Evolutionary conservation across 2,113 vertebrate genomes (phyloP), one percentile per base, ranked within the genome.

Genomic region (Oryzias javanicus): DNA sequence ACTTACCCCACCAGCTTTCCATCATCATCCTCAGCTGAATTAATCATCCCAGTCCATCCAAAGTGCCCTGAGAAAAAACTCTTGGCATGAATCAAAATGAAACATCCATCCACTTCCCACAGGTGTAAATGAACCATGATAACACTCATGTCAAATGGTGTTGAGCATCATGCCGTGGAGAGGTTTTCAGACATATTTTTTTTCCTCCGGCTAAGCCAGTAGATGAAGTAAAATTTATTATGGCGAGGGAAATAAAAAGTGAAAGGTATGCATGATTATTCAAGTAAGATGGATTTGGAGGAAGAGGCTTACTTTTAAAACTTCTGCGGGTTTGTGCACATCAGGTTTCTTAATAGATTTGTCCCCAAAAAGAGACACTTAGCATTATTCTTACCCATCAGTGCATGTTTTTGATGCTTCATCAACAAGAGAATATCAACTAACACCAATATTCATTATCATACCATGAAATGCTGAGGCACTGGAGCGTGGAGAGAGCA

Each of bases 81-180:
- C 49, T 68, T 57, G 44, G 57, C 41, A 62, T 42, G 35, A 49
- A 58, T 64, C 41, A 81, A 78, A 80, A 25, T 68, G 57, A 76
- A 83, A 72, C 56, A 68, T 66, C 41, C 45, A 60, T 70, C 45
- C 55, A 60, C 48, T 78, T 80, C 45, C 47, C 8, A 58, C 45
- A 67, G 72, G 76, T 82, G 58, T 51, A 71, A 84, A 78, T 83
- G 55, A 84, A 68, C 67, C 57, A 68, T 55, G 56, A 62, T 71
- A 74, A 80, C 70, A 64, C 58, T 58, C 17, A 42, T 64, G 60
- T 79, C 73, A 78, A 74, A 71, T 24, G 46, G 63, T 10, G 63
- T 70, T 54, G 22, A 67, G 48, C 49, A 40, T 45, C 57, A 59
- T 25, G 22, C 66, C 61, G 59, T 49, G 22, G 55, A 56, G 49